A percentile compares a stretch with the other conserved stretches of the same genome.
phyloP scores from a whole-genome alignment of 2,797 vertebrate genomes.

The Argya squamiceps region DNA sequence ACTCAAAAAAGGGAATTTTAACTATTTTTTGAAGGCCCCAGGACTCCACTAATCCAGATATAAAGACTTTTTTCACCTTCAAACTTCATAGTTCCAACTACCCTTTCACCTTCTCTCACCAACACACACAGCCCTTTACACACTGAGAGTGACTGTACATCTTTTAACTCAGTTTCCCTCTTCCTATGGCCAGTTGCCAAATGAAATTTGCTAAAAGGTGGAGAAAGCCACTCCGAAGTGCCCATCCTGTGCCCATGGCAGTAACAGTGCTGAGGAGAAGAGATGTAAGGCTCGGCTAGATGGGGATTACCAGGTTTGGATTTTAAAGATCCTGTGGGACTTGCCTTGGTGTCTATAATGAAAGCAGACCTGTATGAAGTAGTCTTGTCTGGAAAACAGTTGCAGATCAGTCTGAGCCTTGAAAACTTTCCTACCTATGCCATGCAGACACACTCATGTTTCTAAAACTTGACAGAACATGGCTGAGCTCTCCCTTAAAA shows the following conservation, averaged over 20 bases:
- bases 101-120: conserved; percentile 46
- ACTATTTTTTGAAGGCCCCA: conserved; percentile 63
- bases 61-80: conserved; percentile 58
- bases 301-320: neutral
- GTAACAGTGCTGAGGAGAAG: neutral
- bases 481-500: neutral
- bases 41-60: conserved; percentile 50
- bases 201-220: neutral
- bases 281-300: neutral
- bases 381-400: neutral
- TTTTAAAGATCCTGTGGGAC: neutral
- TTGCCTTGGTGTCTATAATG: neutral
- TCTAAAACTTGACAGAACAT: neutral
- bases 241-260: neutral
- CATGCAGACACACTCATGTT: neutral
- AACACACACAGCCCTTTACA: neutral
- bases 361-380: neutral
- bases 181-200: neutral
- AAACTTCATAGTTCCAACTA: conserved; percentile 26
- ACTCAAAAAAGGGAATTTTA: conserved; percentile 68
- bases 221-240: neutral
- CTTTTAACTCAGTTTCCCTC: neutral
- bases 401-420: neutral
- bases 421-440: neutral
- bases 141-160: neutral